Evolutionary conservation across 2,113 vertebrate genomes (phyloP), one percentile per base, ranked within the genome.

Genomic region (Pelecanoides urinatrix): DNA sequence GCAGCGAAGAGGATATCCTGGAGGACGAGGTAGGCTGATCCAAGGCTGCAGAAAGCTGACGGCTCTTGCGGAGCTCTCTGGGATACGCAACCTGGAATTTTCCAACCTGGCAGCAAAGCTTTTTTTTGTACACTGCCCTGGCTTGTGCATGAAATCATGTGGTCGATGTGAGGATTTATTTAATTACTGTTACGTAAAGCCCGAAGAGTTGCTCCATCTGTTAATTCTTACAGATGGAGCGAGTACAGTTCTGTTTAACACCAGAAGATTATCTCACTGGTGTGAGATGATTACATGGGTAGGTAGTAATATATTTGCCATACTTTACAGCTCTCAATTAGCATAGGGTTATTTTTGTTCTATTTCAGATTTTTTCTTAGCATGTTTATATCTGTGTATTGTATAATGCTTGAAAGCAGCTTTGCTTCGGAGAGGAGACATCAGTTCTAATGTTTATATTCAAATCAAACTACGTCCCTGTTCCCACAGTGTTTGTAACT

Each of bases 171-270:
- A 88, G 89, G 93, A 94, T 97, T 97, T 96, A 63, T 97, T 97
- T 97, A 94, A 95, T 96, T 96, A 93, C 95, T 86, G 85, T 97
- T 97, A 95, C 5, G 4, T 97, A 97, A 97, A 91, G 63, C 87
- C 79, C 13, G 1, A 62, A 59, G 85, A 95, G 93, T 94, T 92
- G 45, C 78, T 95, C 93, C 96, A 92, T 97, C 96, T 97, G 96
- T 97, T 97, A 95, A 92, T 94, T 95, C 87, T 86, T 92, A 76
- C 58, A 91, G 89, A 94, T 72, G 66, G 86, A 91, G 83, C 0
- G 2, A 96, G n/a, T 71, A n/a, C 82, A 81, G 83, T 80, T 96
- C 87, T 88, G 38, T 92, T 92, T 87, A 76, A 79, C 77, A 77
- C 58, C 22, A 45, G 49, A 55, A 91, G 81, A 96, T 95, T 91